Evolutionary conservation across 2,797 vertebrate genomes (phyloP), one percentile per base, ranked within the genome.

Genomic region (Anableps anableps): DNA sequence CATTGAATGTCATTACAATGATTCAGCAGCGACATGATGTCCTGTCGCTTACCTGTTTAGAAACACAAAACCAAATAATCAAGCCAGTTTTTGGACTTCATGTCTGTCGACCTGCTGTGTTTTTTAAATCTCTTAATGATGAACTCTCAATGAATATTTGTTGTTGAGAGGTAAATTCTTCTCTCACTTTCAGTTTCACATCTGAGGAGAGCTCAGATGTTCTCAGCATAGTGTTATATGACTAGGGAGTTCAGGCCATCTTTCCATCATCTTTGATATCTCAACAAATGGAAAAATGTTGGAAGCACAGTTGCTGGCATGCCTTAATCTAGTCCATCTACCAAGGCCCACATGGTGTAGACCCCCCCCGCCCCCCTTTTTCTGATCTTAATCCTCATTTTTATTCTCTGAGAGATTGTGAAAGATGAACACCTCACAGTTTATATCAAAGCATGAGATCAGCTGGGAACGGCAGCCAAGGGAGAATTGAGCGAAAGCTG

Each of bases 401-500:
- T 83, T 74, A 80, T 82, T 48, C 26, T 64, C 34, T 6, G 60
- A 81, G 72, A 83, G 41, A 73, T 74, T 82, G 72, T 80, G 75
- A 84, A 79, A 64, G 62, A 79, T 68, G 38, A 85, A 78, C 77
- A 75, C 36, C 41, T 71, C 53, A 55, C 75, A 36, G 75, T 85
- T 85, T 62, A 78, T 79, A 47, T 78, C 77, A 79, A 78, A 3
- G 0, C 60, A 31, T 72, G 50, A 77, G 80, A 79, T 84, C 51
- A 85, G 81, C 81, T 72, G 48, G 78, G 38, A 83, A 62, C 41
- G 66, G 38, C 73, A 62, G 77, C 81, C 80, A 78, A 75, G 72
- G 19, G 2, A 80, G 50, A 73, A 77, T 50, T 78, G 29, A 82
- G 78, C 83, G 50, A 51, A 72, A 45, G 68, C 68, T 47, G 7